phyloP scores from a whole-genome alignment of 1,140 invertebrate species.

The Bemisia tabaci region DNA sequence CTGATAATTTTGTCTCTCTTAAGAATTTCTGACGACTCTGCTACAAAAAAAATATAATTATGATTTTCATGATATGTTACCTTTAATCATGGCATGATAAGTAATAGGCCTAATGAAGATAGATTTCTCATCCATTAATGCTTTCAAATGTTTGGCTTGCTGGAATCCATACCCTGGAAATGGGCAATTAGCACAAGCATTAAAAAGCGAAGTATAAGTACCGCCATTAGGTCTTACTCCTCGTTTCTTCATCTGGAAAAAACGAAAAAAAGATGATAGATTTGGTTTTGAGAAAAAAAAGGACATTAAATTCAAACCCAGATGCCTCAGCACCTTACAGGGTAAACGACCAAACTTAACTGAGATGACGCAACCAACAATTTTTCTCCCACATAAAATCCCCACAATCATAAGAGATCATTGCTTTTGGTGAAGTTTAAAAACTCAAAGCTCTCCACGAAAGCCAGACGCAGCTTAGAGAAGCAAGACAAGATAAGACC shows the following conservation, averaged over 20 bases:
- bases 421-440: no score
- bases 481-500: no score
- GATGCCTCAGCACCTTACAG: not conserved
- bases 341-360: no score
- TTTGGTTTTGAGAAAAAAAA: slow-evolving; percentile 2
- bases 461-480: no score
- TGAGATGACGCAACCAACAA: no score
- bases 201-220: slow-evolving; percentile 72
- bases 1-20: no score
- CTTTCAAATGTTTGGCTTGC: slow-evolving; percentile 45
- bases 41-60: not conserved
- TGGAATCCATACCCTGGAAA: slow-evolving; percentile 44
- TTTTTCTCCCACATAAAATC: no score
- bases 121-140: slow-evolving; percentile 51
- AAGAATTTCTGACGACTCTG: no score
- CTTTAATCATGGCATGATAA: slow-evolving; percentile 79
- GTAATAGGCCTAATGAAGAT: slow-evolving; percentile 55
- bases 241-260: slow-evolving; percentile 53
- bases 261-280: slow-evolving; percentile 2
- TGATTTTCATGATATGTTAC: slow-evolving; percentile 18
- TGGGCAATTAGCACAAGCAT: slow-evolving; percentile 72
- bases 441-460: no score
- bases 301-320: not conserved
- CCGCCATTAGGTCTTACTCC: slow-evolving; percentile 47
- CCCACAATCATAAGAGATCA: no score